These are phyloP conservation scores for Lepidothrix coronata DNA, from an alignment of 2,113 vertebrate species.

Conservation along the genomic window DNA sequence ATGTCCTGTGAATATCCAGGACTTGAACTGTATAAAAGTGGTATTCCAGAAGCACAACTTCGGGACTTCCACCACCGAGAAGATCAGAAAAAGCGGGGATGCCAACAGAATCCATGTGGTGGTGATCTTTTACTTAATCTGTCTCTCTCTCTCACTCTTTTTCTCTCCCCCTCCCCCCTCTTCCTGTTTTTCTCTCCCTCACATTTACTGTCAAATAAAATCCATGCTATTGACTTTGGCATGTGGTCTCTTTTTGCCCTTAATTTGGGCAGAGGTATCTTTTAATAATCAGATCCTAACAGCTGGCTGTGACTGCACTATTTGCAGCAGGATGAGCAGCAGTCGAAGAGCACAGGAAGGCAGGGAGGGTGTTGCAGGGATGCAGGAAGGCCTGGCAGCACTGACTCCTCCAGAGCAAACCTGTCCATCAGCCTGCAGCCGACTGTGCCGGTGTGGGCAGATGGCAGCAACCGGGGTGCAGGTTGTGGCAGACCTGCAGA, in stretches of 20 bases:
- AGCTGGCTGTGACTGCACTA: background rate
- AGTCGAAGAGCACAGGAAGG: background rate
- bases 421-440: accelerated
- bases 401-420: background rate
- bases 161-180: background rate
- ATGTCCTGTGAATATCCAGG: background rate
- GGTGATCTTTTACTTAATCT: background rate
- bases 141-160: background rate
- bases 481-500: background rate
- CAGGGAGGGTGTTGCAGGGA: background rate
- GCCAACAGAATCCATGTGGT: background rate
- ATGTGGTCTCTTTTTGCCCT: background rate
- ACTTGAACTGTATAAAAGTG: background rate
- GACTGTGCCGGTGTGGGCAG: accelerated
- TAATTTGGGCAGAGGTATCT: background rate
- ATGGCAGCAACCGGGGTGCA: accelerated
- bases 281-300: background rate
- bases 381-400: background rate
- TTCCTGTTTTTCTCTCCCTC: background rate
- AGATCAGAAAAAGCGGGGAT: background rate
- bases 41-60: background rate
- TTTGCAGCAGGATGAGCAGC: background rate
- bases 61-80: background rate
- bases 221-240: background rate
- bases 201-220: background rate